Conservation (phyloP, 2,797 vertebrate species). For the Chromis chromis region DNA sequence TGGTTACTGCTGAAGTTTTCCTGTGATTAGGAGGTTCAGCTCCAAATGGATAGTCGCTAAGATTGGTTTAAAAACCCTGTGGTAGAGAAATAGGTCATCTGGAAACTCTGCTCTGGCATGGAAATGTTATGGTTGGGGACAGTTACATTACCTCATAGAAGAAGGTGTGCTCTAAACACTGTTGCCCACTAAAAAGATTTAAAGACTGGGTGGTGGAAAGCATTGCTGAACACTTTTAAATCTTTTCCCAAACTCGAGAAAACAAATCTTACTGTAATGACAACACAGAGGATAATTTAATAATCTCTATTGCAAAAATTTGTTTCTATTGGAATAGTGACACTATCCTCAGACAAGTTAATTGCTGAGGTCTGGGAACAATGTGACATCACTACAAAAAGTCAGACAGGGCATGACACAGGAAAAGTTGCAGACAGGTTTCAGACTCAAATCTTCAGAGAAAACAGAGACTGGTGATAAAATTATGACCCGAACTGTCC, state of each 20-base stretch:
- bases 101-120: slow-evolving; percentile 77
- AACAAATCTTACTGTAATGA: slow-evolving; percentile 20
- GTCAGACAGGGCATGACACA: slow-evolving; percentile 26
- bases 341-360: slow-evolving; percentile 10
- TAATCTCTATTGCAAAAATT: slow-evolving; percentile 28
- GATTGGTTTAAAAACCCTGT: slow-evolving; percentile 71
- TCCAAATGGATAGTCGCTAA: slow-evolving; percentile 70
- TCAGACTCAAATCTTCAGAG: slow-evolving; percentile 29
- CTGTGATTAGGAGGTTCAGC: slow-evolving; percentile 80
- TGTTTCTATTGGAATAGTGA: neutral
- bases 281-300: slow-evolving; percentile 16
- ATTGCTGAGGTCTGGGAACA: slow-evolving; percentile 19
- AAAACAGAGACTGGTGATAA: slow-evolving; percentile 8
- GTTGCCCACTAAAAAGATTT: slow-evolving; percentile 52
- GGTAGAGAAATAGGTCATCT: slow-evolving; percentile 82
- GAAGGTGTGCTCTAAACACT: slow-evolving; percentile 73
- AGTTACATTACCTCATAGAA: slow-evolving; percentile 70
- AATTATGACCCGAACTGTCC: slow-evolving; percentile 1
- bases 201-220: slow-evolving; percentile 46
- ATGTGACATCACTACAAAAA: slow-evolving; percentile 35
- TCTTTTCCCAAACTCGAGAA: slow-evolving; percentile 25
- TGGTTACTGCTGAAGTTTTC: slow-evolving; percentile 56
- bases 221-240: slow-evolving; percentile 25
- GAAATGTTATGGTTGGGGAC: slow-evolving; percentile 76
- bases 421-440: slow-evolving; percentile 22